Evolutionary conservation across 2,113 vertebrate species (phyloP), one percentile per base, ranked within the genome.

Genomic region (Antigone vipio): DNA sequence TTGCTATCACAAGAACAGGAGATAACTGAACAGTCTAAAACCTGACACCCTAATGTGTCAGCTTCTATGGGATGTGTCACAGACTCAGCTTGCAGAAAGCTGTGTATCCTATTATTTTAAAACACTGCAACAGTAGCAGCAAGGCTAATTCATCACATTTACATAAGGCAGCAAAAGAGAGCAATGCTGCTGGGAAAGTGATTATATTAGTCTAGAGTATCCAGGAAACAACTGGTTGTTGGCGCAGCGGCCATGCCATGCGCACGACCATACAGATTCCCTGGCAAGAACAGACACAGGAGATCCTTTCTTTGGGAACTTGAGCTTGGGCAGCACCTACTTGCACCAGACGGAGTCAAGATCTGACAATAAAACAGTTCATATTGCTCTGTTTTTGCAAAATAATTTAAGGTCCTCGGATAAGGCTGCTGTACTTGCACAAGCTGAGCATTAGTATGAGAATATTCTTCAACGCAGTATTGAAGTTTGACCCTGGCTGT

Each of bases 1-100:
- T 78, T 84, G 52, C 80, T 78, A 92, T 96, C 73, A 87, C 73
- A 93, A 62, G 66, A 92, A 66, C 29, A 62, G 26, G 45, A 92
- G 42, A 73, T 24, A 89, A 80, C 71, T 56, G 89, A 89, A 77
- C 32, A 92, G 73, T 63, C 86, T 92, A 86, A 87, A 94, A 52
- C 45, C 49, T 82, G 73, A 85, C 60, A 78, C 49, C 40, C 21
- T 38, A 58, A 87, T 11, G 40, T 85, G 80, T 82, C 89, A 85
- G 9, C 62, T 72, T 52, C 69, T 67, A n/a, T 15, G 29, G 44
- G 40, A 87, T 11, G 62, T 87, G 91, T 75, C 91, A 87, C 34
- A 89, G 81, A 73, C 45, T 87, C 58, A 58, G 52, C 73, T 72
- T 34, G 24, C 83, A 75, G 80, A 84, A 87, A 86, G 53, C 30